A percentile compares a stretch with the other conserved stretches of the same genome.
Evolutionary conservation across 2,797 vertebrate genomes (phyloP).

Genomic region (Cyclopterus lumpus): DNA sequence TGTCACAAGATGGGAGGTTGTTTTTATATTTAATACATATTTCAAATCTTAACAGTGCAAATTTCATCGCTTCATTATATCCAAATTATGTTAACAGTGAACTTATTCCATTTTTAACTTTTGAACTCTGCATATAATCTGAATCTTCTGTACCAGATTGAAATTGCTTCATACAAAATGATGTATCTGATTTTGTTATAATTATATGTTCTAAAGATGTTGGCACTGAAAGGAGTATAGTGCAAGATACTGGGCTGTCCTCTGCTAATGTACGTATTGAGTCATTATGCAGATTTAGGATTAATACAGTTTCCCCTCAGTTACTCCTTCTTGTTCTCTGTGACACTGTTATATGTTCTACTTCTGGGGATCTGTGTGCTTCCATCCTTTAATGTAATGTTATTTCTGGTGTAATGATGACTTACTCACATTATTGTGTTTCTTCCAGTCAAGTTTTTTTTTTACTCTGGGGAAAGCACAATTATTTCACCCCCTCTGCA

Average conservation of each 20-base stretch:
- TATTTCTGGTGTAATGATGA: not conserved
- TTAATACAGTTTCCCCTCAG: not conserved
- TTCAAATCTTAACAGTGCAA: slow-evolving; percentile 26
- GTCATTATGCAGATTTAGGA: not conserved
- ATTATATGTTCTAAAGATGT: not conserved
- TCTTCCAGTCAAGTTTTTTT: slow-evolving; percentile 13
- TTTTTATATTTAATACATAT: slow-evolving; percentile 39
- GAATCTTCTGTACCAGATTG: slow-evolving; percentile 1
- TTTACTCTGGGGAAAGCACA: slow-evolving; percentile 8
- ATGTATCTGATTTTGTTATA: slow-evolving; percentile 16
- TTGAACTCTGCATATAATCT: slow-evolving; percentile 3
- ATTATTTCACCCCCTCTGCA: not conserved
- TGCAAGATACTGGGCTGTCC: not conserved
- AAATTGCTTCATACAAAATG: slow-evolving; percentile 7
- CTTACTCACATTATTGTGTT: not conserved
- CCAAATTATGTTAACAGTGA: not conserved
- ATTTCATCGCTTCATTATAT: slow-evolving; percentile 18
- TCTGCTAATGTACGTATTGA: not conserved
- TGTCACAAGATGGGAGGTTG: slow-evolving; percentile 21
- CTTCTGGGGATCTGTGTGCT: not conserved
- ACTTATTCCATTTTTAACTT: slow-evolving; percentile 19
- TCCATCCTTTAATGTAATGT: not conserved
- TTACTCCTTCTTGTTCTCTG: not conserved
- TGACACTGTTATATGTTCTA: not conserved
- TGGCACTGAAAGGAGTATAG: not conserved